Evolutionary conservation across 2,113 vertebrate genomes (phyloP), one percentile per base, ranked within the genome.

Genomic region (Motacilla tschutschensis): DNA sequence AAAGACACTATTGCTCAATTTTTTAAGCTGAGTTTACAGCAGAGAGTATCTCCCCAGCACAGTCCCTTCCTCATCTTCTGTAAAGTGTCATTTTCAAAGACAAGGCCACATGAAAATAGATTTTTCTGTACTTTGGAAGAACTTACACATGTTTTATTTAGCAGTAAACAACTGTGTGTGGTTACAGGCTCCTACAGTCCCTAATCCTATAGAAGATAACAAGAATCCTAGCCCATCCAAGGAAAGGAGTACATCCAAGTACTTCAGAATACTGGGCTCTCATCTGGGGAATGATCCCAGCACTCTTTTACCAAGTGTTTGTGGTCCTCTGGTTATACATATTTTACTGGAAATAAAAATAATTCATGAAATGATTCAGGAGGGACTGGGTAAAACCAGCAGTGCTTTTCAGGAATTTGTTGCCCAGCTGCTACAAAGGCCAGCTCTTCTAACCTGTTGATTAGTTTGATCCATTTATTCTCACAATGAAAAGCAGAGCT

Each of bases 331-430:
- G n/a, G 14, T 41, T 62, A 88, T n/a, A 41, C 29, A 70, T 59
- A 51, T 86, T 73, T 76, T 35, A 88, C 33, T 63, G 43, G 31
- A 31, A 88, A 86, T 75, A 76, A 92, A 87, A 93, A 79, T 47
- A 82, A 85, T 41, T 59, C 50, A 89, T 18, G 2, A 46, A 57
- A 67, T 1, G 0, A 47, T 72, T 71, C 83, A 75, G 20, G 47
- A 83, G 25, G 40, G 51, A 82, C 53, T 7, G 19, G 77, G 17
- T 41, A 79, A 85, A 86, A 48, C 33, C 43, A 82, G 67, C 28
- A 79, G 7, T 24, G 24, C 63, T 79, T 90, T 88, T 51, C 71
- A 86, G 54, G 71, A 88, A 82, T 63, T 62, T 44, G 51, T 9
- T 86, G 71, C 53, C 71, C 33, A 41, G 36, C 31, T 86, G 51